These are phyloP conservation scores for Henricia sp. DNA, from an alignment of 53 echinoderm and acorn worm genomes.

Conservation along the genomic window DNA sequence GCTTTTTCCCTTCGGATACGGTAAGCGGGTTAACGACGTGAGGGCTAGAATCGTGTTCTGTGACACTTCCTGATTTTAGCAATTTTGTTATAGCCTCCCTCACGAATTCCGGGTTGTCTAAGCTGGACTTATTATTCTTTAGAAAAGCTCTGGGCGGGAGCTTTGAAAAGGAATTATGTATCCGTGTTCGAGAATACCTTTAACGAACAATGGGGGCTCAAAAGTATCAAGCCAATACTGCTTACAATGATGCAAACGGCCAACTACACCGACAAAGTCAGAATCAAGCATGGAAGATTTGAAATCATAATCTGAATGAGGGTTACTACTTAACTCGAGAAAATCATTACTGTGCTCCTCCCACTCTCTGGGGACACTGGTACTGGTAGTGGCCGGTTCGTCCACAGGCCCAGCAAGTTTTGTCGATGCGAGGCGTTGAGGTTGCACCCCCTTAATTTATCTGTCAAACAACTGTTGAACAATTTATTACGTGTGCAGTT, in stretches of 20 bases:
- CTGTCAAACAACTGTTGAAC: too few species aligned
- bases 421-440: too few species aligned
- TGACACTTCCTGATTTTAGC: neutral
- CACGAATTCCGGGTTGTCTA: slow-evolving; percentile 47
- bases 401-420: neutral
- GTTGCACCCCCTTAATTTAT: too few species aligned
- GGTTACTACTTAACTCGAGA: neutral
- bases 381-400: neutral
- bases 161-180: slow-evolving; percentile 36
- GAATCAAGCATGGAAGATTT: neutral
- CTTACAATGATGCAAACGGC: neutral
- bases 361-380: neutral
- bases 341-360: neutral
- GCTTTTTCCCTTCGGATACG: slow-evolving; percentile 42
- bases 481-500: too few species aligned
- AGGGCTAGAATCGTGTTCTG: neutral
- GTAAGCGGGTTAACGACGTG: slow-evolving; percentile 39
- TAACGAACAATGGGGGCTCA: slow-evolving; percentile 51
- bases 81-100: slow-evolving; percentile 22
- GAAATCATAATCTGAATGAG: neutral
- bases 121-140: slow-evolving; percentile 49
- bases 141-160: slow-evolving; percentile 35
- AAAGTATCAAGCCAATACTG: slow-evolving; percentile 14
- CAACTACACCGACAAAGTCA: neutral
- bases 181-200: slow-evolving; percentile 18